Evolutionary conservation across 2,797 vertebrate genomes (phyloP).

Genomic region (Dromococcyx pavoninus): DNA sequence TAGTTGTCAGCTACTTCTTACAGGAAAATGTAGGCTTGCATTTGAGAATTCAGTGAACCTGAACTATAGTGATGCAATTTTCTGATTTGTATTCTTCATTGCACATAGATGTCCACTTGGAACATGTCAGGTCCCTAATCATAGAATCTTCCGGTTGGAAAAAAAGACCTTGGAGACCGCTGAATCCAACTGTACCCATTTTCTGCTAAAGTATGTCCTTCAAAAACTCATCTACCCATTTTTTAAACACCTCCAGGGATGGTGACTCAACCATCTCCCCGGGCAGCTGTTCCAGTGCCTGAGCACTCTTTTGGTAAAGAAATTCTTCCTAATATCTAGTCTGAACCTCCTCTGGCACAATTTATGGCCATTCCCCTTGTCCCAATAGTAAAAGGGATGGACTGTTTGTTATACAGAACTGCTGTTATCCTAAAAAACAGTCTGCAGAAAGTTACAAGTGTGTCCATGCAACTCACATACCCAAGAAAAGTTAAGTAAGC

Average conservation of each 20-base stretch:
- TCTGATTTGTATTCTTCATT: background rate
- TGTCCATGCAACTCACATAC: accelerated
- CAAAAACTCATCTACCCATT: no score
- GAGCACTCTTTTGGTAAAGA: no score
- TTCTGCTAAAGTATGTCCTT: no score
- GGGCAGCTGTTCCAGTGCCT: no score
- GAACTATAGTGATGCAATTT: background rate
- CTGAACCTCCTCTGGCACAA: no score
- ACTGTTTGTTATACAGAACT: background rate
- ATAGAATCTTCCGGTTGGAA: no score
- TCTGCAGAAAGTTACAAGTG: background rate
- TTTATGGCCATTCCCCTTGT: no score
- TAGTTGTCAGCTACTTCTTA: background rate
- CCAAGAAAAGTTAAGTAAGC: background rate
- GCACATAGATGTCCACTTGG: background rate
- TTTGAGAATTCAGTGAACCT: background rate
- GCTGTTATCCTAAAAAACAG: background rate
- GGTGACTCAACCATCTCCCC: no score
- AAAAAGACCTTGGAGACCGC: no score
- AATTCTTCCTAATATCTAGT: no score
- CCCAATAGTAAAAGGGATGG: background rate
- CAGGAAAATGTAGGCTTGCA: background rate
- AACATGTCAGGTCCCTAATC: background rate
- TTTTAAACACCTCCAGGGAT: no score
- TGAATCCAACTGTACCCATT: no score